A percentile compares a stretch with the other conserved stretches of the same genome.
These are phyloP conservation scores for Fregetta grallaria DNA, from an alignment of 2,113 vertebrate genomes.

Conservation along the genomic window DNA sequence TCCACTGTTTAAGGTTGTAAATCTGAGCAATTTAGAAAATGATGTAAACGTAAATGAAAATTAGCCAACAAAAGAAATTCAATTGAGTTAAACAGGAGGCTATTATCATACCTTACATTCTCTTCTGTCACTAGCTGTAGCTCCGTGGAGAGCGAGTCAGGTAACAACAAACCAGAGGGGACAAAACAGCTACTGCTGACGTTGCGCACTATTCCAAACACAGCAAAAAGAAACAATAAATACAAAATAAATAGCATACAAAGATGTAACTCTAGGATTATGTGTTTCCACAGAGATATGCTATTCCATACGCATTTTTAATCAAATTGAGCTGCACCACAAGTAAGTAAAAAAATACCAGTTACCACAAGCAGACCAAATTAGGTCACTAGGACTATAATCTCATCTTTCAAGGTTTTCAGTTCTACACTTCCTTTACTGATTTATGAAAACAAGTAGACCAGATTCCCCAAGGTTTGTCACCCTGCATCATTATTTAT, in stretches of 20 bases:
- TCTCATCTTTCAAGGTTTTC: not conserved
- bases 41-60: slow-evolving; percentile 28
- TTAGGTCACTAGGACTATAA: not conserved
- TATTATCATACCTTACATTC: slow-evolving; percentile 24
- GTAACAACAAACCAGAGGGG: not conserved
- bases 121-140: not conserved
- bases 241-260: not conserved
- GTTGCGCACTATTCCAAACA: not conserved
- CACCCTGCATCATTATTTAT: not conserved
- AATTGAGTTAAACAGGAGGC: not conserved
- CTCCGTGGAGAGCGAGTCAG: not conserved
- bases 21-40: not conserved
- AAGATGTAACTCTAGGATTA: not conserved
- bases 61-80: slow-evolving; percentile 26
- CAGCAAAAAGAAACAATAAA: not conserved
- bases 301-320: not conserved
- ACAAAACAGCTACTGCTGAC: not conserved
- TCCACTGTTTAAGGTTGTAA: not conserved
- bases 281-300: not conserved
- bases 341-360: not conserved
- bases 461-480: not conserved
- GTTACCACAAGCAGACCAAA: not conserved
- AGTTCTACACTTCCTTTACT: not conserved
- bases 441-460: not conserved
- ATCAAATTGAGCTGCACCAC: not conserved